phyloP scores from a whole-genome alignment of 2,888 invertebrate species.

The Lycaena phlaeas region DNA sequence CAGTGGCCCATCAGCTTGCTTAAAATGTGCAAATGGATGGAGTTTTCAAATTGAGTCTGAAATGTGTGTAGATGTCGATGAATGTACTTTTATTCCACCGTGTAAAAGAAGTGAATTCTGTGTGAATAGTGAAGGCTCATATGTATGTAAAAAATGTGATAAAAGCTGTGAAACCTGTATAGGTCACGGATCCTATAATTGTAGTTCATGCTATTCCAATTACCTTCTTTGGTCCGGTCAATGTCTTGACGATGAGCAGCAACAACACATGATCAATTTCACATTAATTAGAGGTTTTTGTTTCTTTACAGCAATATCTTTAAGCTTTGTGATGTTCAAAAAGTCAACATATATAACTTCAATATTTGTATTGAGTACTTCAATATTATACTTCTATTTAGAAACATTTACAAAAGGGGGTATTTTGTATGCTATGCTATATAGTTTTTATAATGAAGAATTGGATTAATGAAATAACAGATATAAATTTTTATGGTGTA shows the following conservation, averaged over 20 bases:
- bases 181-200: constrained; percentile 90
- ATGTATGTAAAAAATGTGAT: constrained; percentile 85
- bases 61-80: constrained; percentile 88
- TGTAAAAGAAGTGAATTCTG: constrained; percentile 84
- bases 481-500: constrained; percentile 52
- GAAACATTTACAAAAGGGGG: constrained; percentile 27
- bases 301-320: constrained; percentile 37
- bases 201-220: constrained; percentile 78
- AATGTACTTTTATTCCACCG: constrained; percentile 75
- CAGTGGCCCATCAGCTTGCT: constrained; percentile 76
- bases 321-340: constrained; percentile 32
- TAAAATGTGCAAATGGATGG: constrained; percentile 80
- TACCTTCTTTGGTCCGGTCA: constrained; percentile 39
- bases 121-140: constrained; percentile 88
- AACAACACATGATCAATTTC: constrained; percentile 31
- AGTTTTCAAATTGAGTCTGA: constrained; percentile 74
- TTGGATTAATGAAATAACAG: constrained; percentile 16
- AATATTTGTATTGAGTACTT: constrained; percentile 30
- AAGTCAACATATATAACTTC: constrained; percentile 33
- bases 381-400: constrained; percentile 37
- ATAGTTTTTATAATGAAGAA: background rate
- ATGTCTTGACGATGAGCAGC: constrained; percentile 39
- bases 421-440: background rate
- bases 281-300: constrained; percentile 25
- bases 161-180: constrained; percentile 85